These are phyloP conservation scores for Melanotaenia trifasciata DNA, from an alignment of 2,797 vertebrate species.

Conservation along the genomic window DNA sequence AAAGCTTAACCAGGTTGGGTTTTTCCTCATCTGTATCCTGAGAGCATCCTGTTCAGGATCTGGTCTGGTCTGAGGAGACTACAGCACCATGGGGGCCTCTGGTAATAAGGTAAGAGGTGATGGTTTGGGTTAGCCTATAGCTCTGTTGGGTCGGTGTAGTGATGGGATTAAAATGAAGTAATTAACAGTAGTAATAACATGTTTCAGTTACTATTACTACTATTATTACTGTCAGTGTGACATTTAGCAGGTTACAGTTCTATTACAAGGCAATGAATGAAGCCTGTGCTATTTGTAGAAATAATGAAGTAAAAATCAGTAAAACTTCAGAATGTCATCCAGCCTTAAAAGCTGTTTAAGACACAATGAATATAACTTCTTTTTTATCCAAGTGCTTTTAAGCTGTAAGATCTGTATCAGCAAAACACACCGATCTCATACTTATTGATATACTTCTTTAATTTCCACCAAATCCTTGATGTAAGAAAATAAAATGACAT, in stretches of 20 bases:
- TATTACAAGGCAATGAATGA: not conserved
- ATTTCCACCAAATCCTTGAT: not conserved
- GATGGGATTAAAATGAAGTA: not conserved
- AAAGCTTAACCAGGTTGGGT: constrained; percentile 2
- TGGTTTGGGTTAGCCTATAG: not conserved
- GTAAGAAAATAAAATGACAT: not conserved
- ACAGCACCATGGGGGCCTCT: constrained; percentile 67
- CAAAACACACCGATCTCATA: not conserved
- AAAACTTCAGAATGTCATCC: too few species aligned
- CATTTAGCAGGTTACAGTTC: not conserved
- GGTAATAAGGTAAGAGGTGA: constrained; percentile 68
- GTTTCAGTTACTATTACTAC: not conserved
- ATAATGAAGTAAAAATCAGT: not conserved
- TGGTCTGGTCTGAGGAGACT: constrained; percentile 35
- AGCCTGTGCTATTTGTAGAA: not conserved
- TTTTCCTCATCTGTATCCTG: constrained; percentile 32
- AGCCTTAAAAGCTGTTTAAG: not conserved
- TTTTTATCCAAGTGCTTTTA: not conserved
- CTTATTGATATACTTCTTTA: not conserved
- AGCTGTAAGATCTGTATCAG: not conserved
- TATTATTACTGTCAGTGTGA: not conserved
- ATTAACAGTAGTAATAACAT: not conserved
- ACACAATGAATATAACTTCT: too few species aligned
- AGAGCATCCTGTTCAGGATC: constrained; percentile 25
- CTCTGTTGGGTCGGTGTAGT: not conserved